A percentile compares a stretch with the other conserved stretches of the same genome.
phyloP scores from a whole-genome alignment of 2,888 invertebrate genomes.

The Ophioninae sp. region DNA sequence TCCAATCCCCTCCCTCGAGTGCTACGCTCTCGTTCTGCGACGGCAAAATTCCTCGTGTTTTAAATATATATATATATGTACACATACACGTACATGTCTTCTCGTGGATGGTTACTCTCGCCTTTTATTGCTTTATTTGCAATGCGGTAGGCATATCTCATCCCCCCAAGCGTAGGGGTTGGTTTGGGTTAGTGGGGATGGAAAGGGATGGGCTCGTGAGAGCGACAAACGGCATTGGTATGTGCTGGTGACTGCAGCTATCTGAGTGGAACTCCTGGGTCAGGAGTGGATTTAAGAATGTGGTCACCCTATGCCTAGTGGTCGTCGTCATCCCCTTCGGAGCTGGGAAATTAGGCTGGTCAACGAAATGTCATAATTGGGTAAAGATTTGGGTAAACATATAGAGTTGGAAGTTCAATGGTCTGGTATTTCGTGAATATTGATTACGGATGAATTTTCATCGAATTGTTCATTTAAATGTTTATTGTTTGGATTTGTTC shows the following conservation, averaged over 20 bases:
- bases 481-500: no score
- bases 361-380: no score
- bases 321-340: no score
- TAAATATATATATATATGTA: background rate
- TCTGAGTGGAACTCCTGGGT: background rate
- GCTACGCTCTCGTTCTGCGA: background rate
- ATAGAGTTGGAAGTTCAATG: no score
- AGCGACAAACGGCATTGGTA: slow-evolving; percentile 18
- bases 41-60: slow-evolving; percentile 1
- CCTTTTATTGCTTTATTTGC: slow-evolving; percentile 74
- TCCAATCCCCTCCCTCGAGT: slow-evolving; percentile 14
- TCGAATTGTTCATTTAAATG: no score
- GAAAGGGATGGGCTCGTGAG: background rate
- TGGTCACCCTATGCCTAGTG: no score
- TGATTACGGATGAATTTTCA: no score
- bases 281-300: background rate
- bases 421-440: no score
- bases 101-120: slow-evolving; percentile 35
- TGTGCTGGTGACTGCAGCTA: background rate
- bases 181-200: background rate
- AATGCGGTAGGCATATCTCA: slow-evolving; percentile 54
- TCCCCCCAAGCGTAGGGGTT: background rate
- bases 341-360: no score
- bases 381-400: no score
- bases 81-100: no score